Evolutionary conservation across 2,797 vertebrate genomes (phyloP), one percentile per base, ranked within the genome.

Genomic region (Phataginus tricuspis): DNA sequence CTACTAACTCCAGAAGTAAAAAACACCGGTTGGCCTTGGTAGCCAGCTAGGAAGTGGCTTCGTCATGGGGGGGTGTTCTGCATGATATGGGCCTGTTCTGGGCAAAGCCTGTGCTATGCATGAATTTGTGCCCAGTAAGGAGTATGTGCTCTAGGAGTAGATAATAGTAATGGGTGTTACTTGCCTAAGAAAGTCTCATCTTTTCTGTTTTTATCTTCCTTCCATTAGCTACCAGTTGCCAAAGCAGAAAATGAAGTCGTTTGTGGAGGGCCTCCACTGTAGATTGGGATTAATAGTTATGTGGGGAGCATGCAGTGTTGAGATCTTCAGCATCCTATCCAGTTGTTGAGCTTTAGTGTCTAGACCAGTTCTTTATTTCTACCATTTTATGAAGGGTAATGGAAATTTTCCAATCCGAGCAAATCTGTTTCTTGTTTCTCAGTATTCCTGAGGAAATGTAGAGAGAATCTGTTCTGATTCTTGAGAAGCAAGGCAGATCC

Each of bases 31-130:
- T 93, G 13, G 80, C 91, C 96, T 98, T 96, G 78, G 88, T 93
- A 96, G 84, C 96, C 86, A 72, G 96, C 78, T 96, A 53, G 86
- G 57, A 92, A 90, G 94, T 71, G 49, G 55, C 94, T 94, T 95
- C 88, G 45, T 97, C 74, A 63, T 94, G 96, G 96, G 95, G 71
- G 97, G 97, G 92, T 97, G 90, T 29, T 97, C 97, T 98, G 98
- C 95, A 91, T 97, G 98, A 93, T 91, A 27, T 7, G 23, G 31
- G 97, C 92, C 96, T 29, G 97, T 63, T 98, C 97, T 95, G 95
- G 45, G 94, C 92, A 80, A 31, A 86, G 96, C 59, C 72, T 98
- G 96, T 96, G 96, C 88, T 95, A 1, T 97, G 98, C 98, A 98
- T 98, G 98, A 88, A 92, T 96, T 89, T 98, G 95, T 95, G 90